A percentile compares a stretch with the other conserved stretches of the same genome.
Conservation (phyloP, 2,113 vertebrate species). For the Alethe diademata region DNA sequence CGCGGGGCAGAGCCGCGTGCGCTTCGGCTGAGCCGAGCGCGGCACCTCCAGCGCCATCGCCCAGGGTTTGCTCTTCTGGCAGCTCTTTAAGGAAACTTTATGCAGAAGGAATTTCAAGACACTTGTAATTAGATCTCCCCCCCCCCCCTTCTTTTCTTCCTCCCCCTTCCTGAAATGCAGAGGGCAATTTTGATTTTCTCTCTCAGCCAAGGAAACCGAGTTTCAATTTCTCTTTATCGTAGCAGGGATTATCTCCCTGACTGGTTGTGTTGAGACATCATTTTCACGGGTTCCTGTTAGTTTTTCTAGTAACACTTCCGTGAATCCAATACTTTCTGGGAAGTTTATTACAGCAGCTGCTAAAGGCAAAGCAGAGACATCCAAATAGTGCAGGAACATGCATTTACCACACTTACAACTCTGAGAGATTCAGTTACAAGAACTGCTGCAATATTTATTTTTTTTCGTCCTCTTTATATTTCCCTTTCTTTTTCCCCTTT, state of each 20-base stretch:
- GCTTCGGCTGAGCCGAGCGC: conserved; percentile 10
- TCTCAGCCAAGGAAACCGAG: not conserved
- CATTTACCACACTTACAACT: not conserved
- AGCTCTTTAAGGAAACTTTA: conserved; percentile 68
- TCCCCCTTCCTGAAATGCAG: not conserved
- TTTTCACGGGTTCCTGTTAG: not conserved
- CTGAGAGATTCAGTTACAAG: conserved; percentile 17
- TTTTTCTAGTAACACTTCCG: conserved; percentile 26
- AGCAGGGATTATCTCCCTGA: conserved; percentile 2
- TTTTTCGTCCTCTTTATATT: accelerated
- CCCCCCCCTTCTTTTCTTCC: not conserved
- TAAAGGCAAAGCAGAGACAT: not conserved
- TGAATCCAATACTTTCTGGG: conserved; percentile 7
- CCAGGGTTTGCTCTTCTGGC: conserved; percentile 56
- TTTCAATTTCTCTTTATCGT: not conserved
- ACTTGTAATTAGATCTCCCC: conserved; percentile 66
- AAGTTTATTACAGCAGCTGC: conserved; percentile 52
- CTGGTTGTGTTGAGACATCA: not conserved
- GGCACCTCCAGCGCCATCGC: conserved; percentile 54
- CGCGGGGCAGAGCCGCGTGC: not conserved
- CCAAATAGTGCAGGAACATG: not conserved
- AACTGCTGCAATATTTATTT: not conserved
- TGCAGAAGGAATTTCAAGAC: conserved; percentile 64
- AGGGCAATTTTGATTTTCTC: conserved; percentile 28
- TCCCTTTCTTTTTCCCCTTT: not conserved